Base-by-base conservation (phyloP, 2,888 invertebrate species). In the Scrobipalpa costella region DNA sequence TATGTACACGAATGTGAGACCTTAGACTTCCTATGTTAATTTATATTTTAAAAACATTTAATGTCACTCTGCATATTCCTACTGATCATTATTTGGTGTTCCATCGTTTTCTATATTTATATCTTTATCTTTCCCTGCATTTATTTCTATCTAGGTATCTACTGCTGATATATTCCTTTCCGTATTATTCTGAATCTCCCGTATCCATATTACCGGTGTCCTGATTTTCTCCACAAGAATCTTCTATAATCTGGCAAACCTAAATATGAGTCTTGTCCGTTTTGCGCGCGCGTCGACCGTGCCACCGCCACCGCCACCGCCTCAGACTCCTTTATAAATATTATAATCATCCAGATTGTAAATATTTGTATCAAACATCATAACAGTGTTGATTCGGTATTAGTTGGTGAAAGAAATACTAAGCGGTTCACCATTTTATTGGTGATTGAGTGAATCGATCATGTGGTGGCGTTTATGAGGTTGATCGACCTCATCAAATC, bases 321-420 rank as follows among this genome's bases (percentile, higher is more conserved):
- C 47, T 50, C 59, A 21, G 17, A 58, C 58, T 11, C 17, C 55
- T 55, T 34, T n/a, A 52, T 55, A 15, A 57, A 58, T 58, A 49
- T 60, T 49, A 59, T 63, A 52, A 55, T 63, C 59, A 59, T 36
- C 49, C 1, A 15, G 15, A 44, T 11, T 63, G 63, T 63, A 64
- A 73, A 70, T 71, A 69, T 69, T 71, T 66, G 63, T 62, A 61
- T 60, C 52, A 55, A 68, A 66, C 63, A 68, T 72, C 71, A 72
- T 66, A 74, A 72, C 69, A 71, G 40, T 66, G 63, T 67, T 63
- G 67, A 65, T 67, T 63, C 38, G 63, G 50, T 63, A 65, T 65
- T 33, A 47, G 33, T 60, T 15, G 62, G 62, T 61, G 61, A 65
- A 66, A 68, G 59, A 63, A 65, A 55, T n/a, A 55, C 55, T 33